Conservation (phyloP, 2,113 vertebrate species). For the Brachyhypopomus occidentalis region DNA sequence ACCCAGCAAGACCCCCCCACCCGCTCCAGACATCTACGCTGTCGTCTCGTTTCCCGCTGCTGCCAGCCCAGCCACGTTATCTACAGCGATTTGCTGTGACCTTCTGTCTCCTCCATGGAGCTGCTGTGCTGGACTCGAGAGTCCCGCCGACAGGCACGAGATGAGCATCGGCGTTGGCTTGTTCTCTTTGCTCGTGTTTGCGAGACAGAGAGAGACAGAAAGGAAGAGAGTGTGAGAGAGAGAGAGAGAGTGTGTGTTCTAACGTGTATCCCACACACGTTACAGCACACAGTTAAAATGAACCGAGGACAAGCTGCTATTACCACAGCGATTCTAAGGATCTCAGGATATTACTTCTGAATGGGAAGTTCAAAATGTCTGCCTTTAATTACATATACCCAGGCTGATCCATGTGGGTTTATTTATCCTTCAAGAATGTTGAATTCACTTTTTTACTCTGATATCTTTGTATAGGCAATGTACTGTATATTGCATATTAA, state of each 20-base stretch:
- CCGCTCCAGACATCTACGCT: neutral
- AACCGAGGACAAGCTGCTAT: neutral
- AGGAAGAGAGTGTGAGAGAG: slow-evolving; percentile 4
- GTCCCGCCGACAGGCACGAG: slow-evolving; percentile 28
- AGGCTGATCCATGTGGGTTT: slow-evolving; percentile 4
- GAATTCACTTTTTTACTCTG: neutral
- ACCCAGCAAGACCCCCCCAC: neutral
- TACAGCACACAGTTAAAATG: neutral
- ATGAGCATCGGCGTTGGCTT: slow-evolving; percentile 37
- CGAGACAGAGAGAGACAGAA: neutral
- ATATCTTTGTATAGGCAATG: neutral
- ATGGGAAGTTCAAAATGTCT: neutral
- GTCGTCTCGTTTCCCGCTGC: neutral
- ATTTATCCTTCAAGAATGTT: neutral
- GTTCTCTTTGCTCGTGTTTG: neutral
- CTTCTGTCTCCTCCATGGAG: slow-evolving; percentile 40
- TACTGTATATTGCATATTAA: neutral
- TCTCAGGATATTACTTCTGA: neutral
- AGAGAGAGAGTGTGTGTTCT: neutral
- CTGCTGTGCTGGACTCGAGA: slow-evolving; percentile 35
- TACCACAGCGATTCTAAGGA: neutral
- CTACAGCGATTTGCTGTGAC: slow-evolving; percentile 41
- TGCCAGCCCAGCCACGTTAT: slow-evolving; percentile 27
- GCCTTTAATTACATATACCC: slow-evolving; percentile 34
- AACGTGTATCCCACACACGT: slow-evolving; percentile 4